These are phyloP conservation scores for Mechanitis messenoides DNA, from an alignment of 2,888 invertebrate genomes.

Conservation along the genomic window DNA sequence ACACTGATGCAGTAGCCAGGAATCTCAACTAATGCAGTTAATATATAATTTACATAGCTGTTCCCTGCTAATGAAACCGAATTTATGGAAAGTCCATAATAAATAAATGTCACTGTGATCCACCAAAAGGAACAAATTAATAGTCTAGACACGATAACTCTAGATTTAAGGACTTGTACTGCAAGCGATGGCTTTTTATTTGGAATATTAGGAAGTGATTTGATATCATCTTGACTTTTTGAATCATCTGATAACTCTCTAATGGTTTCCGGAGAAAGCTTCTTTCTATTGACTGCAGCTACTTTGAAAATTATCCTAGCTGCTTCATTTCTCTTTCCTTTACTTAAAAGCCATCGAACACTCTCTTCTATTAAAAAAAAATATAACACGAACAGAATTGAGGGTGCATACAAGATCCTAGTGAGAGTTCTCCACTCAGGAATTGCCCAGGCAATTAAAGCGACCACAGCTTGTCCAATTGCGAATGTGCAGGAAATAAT, in stretches of 20 bases:
- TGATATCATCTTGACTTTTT: conserved; percentile 14
- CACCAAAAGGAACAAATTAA: conserved; percentile 85
- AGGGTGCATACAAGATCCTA: conserved; percentile 79
- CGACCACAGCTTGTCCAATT: conserved; percentile 79
- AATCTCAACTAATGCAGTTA: conserved; percentile 79
- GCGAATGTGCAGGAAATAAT: conserved; percentile 81
- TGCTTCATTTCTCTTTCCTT: conserved; percentile 71
- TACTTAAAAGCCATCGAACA: conserved; percentile 82
- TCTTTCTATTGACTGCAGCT: conserved; percentile 61
- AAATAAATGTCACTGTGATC: conserved; percentile 86
- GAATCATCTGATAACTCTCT: conserved; percentile 38
- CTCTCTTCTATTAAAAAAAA: conserved; percentile 80
- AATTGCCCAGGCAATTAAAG: conserved; percentile 78
- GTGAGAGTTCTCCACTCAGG: conserved; percentile 81
- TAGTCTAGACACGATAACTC: conserved; percentile 68
- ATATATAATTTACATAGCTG: conserved; percentile 85
- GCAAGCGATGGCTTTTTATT: conserved; percentile 35
- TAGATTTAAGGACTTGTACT: conserved; percentile 56
- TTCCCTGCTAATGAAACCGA: conserved; percentile 85
- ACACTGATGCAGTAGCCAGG: conserved; percentile 79
- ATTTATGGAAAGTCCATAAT: conserved; percentile 87
- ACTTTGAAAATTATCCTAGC: conserved; percentile 58
- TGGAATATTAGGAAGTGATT: conserved; percentile 7
- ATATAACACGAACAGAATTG: conserved; percentile 78
- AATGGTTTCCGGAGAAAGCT: conserved; percentile 53